These are phyloP conservation scores for Ailuropoda melanoleuca DNA, from an alignment of 2,113 vertebrate genomes.

Conservation along the genomic window DNA sequence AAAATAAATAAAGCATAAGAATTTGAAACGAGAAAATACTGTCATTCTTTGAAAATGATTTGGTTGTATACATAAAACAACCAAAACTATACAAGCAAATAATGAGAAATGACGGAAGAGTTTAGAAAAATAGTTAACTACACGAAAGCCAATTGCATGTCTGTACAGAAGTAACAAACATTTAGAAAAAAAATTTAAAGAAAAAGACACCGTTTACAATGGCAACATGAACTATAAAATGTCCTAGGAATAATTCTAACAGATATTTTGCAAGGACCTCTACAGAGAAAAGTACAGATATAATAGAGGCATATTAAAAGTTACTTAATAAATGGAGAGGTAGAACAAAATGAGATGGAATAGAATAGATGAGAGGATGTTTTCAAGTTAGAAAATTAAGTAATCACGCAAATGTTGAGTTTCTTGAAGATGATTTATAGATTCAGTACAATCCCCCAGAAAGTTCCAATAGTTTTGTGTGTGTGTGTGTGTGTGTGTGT, in stretches of 20 bases:
- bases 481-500: not conserved
- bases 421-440: not conserved
- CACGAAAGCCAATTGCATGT: not conserved
- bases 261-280: not conserved
- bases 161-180: not conserved
- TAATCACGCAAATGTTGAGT: not conserved
- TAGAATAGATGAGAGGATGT: not conserved
- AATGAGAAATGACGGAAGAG: not conserved
- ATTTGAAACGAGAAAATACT: slow-evolving; percentile 42
- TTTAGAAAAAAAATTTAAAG: not conserved
- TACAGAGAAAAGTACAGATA: not conserved
- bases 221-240: not conserved
- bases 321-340: not conserved
- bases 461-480: not conserved
- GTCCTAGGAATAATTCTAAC: not conserved
- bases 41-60: slow-evolving; percentile 40
- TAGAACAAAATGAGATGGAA: not conserved
- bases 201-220: not conserved
- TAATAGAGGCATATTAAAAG: not conserved
- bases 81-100: not conserved
- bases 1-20: slow-evolving; percentile 8
- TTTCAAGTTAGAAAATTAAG: not conserved
- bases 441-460: not conserved
- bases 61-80: slow-evolving; percentile 5
- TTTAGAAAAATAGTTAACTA: not conserved